Percentiles rank a stretch among this genome's conserved stretches.
Conservation (phyloP, 2,113 vertebrate species). For the Vombatus ursinus region DNA sequence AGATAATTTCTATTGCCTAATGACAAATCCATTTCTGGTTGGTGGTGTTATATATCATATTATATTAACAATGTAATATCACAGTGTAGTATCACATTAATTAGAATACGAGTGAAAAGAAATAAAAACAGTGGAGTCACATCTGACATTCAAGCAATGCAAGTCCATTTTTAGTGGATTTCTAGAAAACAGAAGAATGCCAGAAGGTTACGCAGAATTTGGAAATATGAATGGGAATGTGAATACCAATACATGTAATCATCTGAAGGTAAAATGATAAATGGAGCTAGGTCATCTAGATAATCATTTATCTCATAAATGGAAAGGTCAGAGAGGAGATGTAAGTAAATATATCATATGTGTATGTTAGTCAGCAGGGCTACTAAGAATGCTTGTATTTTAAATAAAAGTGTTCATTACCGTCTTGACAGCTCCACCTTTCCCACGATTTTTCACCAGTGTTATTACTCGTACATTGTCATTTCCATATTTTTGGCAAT, state of each 20-base stretch:
- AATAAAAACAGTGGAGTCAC: background rate
- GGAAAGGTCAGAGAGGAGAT: background rate
- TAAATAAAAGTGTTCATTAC: conserved; percentile 82
- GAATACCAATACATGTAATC: background rate
- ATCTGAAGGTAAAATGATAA: background rate
- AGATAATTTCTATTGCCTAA: background rate
- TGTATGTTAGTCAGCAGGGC: background rate
- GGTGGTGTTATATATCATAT: background rate
- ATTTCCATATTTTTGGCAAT: conserved; percentile 90
- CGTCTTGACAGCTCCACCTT: conserved; percentile 95
- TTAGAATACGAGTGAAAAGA: conserved; percentile 28
- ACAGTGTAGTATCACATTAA: background rate
- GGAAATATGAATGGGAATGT: background rate
- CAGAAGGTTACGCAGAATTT: background rate
- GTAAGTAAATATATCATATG: background rate
- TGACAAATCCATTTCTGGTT: background rate
- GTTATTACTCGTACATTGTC: conserved; percentile 95
- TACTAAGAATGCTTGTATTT: conserved; percentile 1
- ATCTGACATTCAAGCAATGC: conserved; percentile 3
- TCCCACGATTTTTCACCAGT: conserved; percentile 92
- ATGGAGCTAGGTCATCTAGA: background rate
- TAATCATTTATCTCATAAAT: background rate
- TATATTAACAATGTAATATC: background rate
- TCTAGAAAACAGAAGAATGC: conserved; percentile 43
- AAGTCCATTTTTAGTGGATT: background rate